A percentile compares a stretch with the other conserved stretches of the same genome.
These are phyloP conservation scores for Mantis religiosa DNA, from an alignment of 2,888 invertebrate species.

Conservation along the genomic window DNA sequence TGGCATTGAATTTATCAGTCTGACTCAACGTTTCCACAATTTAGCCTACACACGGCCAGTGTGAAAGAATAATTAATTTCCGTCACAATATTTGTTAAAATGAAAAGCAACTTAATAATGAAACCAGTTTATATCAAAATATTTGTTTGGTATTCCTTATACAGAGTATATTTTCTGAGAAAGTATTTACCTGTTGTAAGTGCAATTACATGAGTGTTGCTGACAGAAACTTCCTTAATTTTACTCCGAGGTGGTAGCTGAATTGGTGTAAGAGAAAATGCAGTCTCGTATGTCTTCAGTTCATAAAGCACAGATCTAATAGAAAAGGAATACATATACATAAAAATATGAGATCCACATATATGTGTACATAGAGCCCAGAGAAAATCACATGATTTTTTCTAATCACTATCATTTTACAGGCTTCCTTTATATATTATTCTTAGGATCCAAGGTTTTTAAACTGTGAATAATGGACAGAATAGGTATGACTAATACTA, in stretches of 20 bases:
- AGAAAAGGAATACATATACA: not conserved
- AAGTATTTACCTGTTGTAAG: slow-evolving; percentile 49
- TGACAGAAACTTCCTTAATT: slow-evolving; percentile 52
- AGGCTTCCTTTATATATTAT: too few relatives aligned
- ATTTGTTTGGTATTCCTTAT: not conserved
- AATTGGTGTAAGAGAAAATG: slow-evolving; percentile 51
- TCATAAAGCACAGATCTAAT: slow-evolving; percentile 54
- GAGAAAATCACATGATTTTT: not conserved
- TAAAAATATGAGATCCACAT: not conserved
- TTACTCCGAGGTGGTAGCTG: slow-evolving; percentile 53
- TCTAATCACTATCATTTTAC: too few relatives aligned
- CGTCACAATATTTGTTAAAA: not conserved
- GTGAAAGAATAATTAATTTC: too few relatives aligned
- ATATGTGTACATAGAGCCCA: too few relatives aligned
- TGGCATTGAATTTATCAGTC: too few relatives aligned
- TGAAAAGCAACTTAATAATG: not conserved
- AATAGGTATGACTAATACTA: too few relatives aligned
- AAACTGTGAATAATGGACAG: too few relatives aligned
- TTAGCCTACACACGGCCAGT: too few relatives aligned
- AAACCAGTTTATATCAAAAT: not conserved
- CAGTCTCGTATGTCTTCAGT: slow-evolving; percentile 50
- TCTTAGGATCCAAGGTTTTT: too few relatives aligned
- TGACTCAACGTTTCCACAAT: too few relatives aligned
- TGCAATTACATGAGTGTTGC: slow-evolving; percentile 55
- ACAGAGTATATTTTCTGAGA: not conserved